A percentile compares a stretch with the other conserved stretches of the same genome.
Evolutionary conservation across 2,888 invertebrate genomes (phyloP).

Genomic region (Nymphalis polychloros): DNA sequence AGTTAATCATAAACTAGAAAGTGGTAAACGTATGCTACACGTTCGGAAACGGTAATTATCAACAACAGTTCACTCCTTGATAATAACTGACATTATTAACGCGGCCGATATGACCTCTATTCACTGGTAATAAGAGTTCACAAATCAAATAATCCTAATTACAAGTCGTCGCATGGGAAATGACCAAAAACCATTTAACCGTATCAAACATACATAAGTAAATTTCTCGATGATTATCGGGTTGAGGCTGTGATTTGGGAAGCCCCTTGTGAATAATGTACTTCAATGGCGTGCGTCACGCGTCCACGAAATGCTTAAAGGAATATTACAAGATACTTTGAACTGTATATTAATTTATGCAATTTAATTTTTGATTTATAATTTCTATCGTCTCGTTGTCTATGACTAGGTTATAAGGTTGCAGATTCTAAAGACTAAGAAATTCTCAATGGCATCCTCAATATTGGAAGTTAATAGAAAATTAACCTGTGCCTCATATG

Average conservation of each 20-base stretch:
- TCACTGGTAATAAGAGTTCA: constrained; percentile 40
- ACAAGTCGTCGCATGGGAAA: constrained; percentile 68
- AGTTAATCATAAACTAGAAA: constrained; percentile 12
- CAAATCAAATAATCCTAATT: constrained; percentile 52
- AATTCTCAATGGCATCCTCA: too few relatives aligned
- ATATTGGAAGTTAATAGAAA: too few relatives aligned
- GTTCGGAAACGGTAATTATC: constrained; percentile 67
- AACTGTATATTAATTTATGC: neutral
- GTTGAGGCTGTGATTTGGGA: constrained; percentile 66
- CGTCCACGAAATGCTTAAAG: constrained; percentile 6
- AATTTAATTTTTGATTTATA: neutral
- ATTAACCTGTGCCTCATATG: too few relatives aligned
- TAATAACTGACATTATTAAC: constrained; percentile 57
- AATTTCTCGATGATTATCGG: constrained; percentile 69
- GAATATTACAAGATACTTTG: constrained; percentile 12
- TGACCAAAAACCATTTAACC: constrained; percentile 74
- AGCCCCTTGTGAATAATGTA: constrained; percentile 63
- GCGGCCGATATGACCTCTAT: constrained; percentile 45
- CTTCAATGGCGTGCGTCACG: constrained; percentile 34
- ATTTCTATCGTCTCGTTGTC: too few relatives aligned
- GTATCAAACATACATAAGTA: constrained; percentile 73
- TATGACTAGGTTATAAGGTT: too few relatives aligned
- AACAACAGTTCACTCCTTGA: constrained; percentile 70
- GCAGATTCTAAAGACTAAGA: too few relatives aligned
- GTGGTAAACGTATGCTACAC: constrained; percentile 22